phyloP scores from a whole-genome alignment of 2,888 invertebrate genomes.

The Plusia festucae region DNA sequence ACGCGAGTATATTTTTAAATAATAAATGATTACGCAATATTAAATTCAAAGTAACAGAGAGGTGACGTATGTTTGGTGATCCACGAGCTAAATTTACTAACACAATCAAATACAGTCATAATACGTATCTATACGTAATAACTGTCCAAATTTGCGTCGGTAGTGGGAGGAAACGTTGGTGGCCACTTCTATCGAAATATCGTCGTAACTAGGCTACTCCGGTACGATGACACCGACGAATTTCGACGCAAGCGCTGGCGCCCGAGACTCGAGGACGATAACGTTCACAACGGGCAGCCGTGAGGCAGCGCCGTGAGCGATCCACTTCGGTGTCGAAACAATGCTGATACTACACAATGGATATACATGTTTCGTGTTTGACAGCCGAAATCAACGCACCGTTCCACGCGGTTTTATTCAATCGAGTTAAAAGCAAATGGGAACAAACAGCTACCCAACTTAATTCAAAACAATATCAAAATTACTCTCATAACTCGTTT shows the following conservation, averaged over 20 bases:
- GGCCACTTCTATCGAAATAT: conserved; percentile 77
- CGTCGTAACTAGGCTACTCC: conserved; percentile 79
- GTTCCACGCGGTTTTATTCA: conserved; percentile 3
- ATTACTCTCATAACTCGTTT: neutral
- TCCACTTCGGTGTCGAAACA: conserved; percentile 48
- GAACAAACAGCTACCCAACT: neutral
- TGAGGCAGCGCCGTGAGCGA: conserved; percentile 32
- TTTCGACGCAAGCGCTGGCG: conserved; percentile 56
- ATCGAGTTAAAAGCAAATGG: neutral
- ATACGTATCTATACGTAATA: conserved; percentile 37
- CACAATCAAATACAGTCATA: conserved; percentile 31
- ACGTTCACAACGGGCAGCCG: conserved; percentile 32
- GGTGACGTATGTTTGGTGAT: conserved; percentile 13
- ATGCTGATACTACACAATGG: conserved; percentile 48
- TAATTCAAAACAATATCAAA: neutral
- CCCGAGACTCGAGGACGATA: conserved; percentile 38
- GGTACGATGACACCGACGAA: conserved; percentile 78
- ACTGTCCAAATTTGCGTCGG: conserved; percentile 49
- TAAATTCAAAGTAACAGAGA: neutral
- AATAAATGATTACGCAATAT: neutral
- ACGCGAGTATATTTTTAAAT: neutral
- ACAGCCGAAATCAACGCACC: conserved; percentile 24
- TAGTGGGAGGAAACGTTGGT: conserved; percentile 48
- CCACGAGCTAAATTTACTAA: conserved; percentile 24
- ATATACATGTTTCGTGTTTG: conserved; percentile 33